Percentiles rank a stretch among this genome's conserved stretches.
These are phyloP conservation scores for Nesoenas mayeri DNA, from an alignment of 2,113 vertebrate genomes.

Conservation along the genomic window DNA sequence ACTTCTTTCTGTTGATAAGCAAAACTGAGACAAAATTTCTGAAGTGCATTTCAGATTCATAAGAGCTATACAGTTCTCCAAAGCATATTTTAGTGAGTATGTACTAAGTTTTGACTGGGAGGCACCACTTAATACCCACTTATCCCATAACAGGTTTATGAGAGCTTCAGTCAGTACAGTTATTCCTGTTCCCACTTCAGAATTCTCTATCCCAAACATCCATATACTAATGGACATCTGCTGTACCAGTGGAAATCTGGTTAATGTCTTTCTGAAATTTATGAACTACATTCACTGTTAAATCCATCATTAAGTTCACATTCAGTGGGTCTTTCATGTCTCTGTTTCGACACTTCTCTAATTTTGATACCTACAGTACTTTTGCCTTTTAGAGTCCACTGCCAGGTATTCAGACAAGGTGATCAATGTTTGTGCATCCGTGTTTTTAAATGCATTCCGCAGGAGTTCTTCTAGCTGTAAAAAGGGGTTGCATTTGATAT, in stretches of 20 bases:
- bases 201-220: neutral
- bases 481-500: neutral
- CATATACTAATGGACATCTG: neutral
- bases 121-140: neutral
- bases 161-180: neutral
- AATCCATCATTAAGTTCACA: neutral
- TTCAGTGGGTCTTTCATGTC: neutral
- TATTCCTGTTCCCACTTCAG: neutral
- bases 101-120: neutral
- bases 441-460: neutral
- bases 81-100: neutral
- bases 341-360: neutral
- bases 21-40: neutral
- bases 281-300: neutral
- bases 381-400: neutral
- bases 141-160: neutral
- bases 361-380: neutral
- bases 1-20: neutral
- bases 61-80: neutral
- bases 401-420: neutral
- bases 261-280: neutral
- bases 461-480: neutral
- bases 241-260: neutral
- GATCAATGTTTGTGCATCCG: accelerated
- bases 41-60: neutral